Percentiles rank a stretch among this genome's conserved stretches.
These are phyloP conservation scores for Erebia aethiops DNA, from an alignment of 2,888 invertebrate species.

Conservation along the genomic window DNA sequence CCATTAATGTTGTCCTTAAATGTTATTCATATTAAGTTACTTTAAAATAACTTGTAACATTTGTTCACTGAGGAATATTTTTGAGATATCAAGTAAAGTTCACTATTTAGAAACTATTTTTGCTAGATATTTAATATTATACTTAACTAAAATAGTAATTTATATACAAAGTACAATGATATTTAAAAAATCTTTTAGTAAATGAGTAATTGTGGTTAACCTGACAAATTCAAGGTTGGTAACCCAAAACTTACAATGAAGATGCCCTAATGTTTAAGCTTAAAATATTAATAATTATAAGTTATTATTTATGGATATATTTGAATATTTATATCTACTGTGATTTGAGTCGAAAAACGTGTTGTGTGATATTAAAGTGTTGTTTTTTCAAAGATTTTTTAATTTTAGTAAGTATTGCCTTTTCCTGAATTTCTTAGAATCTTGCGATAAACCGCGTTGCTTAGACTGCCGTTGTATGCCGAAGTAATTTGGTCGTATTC, in stretches of 20 bases:
- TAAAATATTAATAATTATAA: neutral
- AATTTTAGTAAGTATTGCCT: slow-evolving; percentile 4
- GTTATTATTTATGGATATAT: slow-evolving; percentile 18
- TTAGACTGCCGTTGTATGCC: too few relatives aligned
- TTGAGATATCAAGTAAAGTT: neutral
- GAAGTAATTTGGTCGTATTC: too few relatives aligned
- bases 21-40: neutral
- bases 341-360: slow-evolving; percentile 30
- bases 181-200: neutral
- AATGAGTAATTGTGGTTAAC: neutral
- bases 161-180: neutral
- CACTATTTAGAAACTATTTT: neutral
- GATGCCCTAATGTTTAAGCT: neutral
- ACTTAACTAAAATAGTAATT: neutral
- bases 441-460: too few relatives aligned
- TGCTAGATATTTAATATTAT: neutral
- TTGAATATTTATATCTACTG: slow-evolving; percentile 30
- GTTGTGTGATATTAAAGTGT: slow-evolving; percentile 39
- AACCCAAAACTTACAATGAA: neutral
- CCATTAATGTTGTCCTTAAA: neutral
- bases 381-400: slow-evolving; percentile 31
- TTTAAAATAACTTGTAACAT: neutral
- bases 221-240: too few relatives aligned
- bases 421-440: too few relatives aligned
- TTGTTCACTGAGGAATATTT: neutral